These are phyloP conservation scores for Tonatia bakeri DNA, from an alignment of 2,113 vertebrate genomes.

Conservation along the genomic window DNA sequence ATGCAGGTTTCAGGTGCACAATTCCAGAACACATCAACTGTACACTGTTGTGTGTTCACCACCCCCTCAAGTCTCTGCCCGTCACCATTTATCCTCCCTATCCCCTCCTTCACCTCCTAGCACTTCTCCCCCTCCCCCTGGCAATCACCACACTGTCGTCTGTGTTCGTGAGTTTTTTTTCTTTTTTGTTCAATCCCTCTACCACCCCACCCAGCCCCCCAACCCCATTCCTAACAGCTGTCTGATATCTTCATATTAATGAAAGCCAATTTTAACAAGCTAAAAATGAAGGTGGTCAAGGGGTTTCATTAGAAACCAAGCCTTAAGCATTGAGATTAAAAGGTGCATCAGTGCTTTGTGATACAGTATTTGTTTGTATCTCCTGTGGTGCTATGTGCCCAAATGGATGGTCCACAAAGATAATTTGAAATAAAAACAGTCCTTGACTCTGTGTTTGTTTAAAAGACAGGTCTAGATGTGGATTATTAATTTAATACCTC, in stretches of 20 bases:
- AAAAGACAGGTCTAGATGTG: neutral
- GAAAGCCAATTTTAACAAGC: neutral
- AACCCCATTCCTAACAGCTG: too few relatives aligned
- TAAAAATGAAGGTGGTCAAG: neutral
- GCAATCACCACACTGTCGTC: too few relatives aligned
- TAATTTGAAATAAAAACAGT: neutral
- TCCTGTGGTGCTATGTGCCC: neutral
- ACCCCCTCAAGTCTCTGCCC: neutral
- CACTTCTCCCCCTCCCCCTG: too few relatives aligned
- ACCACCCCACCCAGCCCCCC: too few relatives aligned
- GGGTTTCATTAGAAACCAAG: neutral
- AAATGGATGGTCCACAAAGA: neutral
- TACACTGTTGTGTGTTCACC: neutral
- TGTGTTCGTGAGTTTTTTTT: too few relatives aligned
- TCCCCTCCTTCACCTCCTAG: too few relatives aligned
- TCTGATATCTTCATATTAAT: neutral
- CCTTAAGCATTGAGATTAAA: neutral
- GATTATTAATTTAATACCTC: neutral
- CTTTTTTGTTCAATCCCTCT: too few relatives aligned
- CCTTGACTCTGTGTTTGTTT: neutral
- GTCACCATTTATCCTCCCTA: neutral
- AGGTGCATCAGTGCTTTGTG: neutral
- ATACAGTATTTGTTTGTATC: neutral
- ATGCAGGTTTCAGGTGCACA: neutral
- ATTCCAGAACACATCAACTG: neutral